phyloP scores from a whole-genome alignment of 2,888 invertebrate genomes.

The Cataglyphis albicans region DNA sequence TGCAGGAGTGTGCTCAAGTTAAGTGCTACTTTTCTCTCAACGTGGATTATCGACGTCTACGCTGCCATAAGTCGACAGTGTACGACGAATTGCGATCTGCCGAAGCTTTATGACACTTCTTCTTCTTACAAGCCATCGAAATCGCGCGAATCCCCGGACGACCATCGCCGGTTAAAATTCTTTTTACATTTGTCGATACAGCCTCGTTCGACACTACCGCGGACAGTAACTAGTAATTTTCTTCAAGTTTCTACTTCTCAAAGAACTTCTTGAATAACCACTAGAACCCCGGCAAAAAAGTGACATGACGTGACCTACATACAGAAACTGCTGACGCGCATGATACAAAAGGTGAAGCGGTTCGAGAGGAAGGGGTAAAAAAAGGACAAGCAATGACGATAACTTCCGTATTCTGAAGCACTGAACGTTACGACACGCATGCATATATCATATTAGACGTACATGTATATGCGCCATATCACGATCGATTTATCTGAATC shows the following conservation, averaged over 20 bases:
- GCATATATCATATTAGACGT: not conserved
- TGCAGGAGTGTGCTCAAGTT: constrained; percentile 11
- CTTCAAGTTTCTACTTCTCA: constrained; percentile 49
- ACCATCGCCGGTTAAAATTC: constrained; percentile 31
- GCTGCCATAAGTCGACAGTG: constrained; percentile 11
- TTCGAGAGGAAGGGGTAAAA: not conserved
- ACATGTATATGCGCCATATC: not conserved
- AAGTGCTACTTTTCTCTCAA: constrained; percentile 26
- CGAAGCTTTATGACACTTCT: constrained; percentile 53
- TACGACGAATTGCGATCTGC: not conserved
- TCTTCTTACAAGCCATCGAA: constrained; percentile 46
- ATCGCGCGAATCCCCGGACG: constrained; percentile 43
- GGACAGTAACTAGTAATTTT: constrained; percentile 39
- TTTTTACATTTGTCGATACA: constrained; percentile 38
- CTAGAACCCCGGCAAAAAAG: constrained; percentile 22
- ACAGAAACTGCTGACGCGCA: constrained; percentile 37
- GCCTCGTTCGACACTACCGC: not conserved
- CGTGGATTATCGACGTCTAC: constrained; percentile 41
- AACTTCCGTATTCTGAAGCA: constrained; percentile 26
- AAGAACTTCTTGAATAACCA: constrained; percentile 48
- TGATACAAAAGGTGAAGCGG: constrained; percentile 27
- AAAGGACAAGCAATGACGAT: constrained; percentile 13
- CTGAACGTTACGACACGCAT: not conserved
- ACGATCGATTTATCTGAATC: constrained; percentile 21
- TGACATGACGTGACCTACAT: constrained; percentile 25